A percentile compares a stretch with the other conserved stretches of the same genome.
These are phyloP conservation scores for Amphiprion ocellaris DNA, from an alignment of 2,113 vertebrate genomes.

Conservation along the genomic window DNA sequence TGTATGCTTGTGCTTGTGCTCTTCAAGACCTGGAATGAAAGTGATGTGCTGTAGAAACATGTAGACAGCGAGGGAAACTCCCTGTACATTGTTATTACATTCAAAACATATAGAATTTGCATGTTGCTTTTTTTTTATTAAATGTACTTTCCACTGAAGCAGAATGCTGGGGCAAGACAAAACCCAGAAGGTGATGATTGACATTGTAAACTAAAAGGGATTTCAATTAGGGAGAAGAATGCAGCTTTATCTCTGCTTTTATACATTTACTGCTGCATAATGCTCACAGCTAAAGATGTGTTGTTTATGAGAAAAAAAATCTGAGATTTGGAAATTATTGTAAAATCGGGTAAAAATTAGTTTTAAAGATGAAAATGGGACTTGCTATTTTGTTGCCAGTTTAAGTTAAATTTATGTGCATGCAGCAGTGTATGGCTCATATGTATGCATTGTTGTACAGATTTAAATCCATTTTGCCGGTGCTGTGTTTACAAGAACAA, in stretches of 20 bases:
- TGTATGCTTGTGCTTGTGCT: slow-evolving; percentile 1
- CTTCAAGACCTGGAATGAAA: background rate
- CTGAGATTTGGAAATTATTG: background rate
- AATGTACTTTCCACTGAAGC: slow-evolving; percentile 18
- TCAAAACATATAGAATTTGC: too few species aligned
- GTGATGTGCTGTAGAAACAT: slow-evolving; percentile 11
- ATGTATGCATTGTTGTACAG: slow-evolving; percentile 68
- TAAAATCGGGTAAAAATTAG: slow-evolving; percentile 1
- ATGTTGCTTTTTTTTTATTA: background rate
- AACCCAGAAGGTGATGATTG: background rate
- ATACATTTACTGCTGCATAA: background rate
- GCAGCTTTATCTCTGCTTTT: background rate
- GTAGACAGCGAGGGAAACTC: background rate
- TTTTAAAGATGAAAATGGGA: background rate
- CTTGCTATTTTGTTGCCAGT: slow-evolving; percentile 22
- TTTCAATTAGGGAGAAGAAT: background rate
- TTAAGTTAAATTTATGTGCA: slow-evolving; percentile 20
- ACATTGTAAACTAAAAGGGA: background rate
- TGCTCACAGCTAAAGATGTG: background rate
- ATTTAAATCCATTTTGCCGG: slow-evolving; percentile 63
- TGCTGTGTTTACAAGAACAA: slow-evolving; percentile 73
- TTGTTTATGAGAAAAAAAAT: slow-evolving; percentile 14
- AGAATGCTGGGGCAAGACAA: background rate
- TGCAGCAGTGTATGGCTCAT: slow-evolving; percentile 33
- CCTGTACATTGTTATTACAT: too few species aligned